Evolutionary conservation across 2,113 vertebrate species (phyloP).

Genomic region (Seriola quinqueradiata): DNA sequence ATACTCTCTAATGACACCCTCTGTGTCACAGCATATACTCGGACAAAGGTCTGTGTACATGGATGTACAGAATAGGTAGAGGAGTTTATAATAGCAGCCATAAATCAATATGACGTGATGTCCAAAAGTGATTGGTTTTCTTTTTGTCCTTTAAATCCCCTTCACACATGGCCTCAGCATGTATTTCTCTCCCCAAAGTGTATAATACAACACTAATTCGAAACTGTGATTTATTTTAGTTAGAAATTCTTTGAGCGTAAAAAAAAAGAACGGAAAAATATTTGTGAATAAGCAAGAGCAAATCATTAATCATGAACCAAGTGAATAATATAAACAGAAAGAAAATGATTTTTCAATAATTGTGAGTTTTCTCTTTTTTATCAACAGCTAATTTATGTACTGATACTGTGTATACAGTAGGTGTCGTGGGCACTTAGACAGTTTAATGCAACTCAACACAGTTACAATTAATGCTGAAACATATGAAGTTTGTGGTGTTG

Average conservation of each 20-base stretch:
- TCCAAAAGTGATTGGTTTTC: slow-evolving; percentile 63
- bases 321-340: slow-evolving; percentile 59
- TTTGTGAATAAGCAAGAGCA: slow-evolving; percentile 43
- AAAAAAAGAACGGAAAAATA: slow-evolving; percentile 30
- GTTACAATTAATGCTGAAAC: not conserved
- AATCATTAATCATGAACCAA: slow-evolving; percentile 53
- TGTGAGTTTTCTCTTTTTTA: not conserved
- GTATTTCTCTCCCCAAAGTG: slow-evolving; percentile 15
- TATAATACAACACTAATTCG: slow-evolving; percentile 38
- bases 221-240: slow-evolving; percentile 57
- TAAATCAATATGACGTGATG: slow-evolving; percentile 69
- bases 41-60: slow-evolving; percentile 61
- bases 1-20: slow-evolving; percentile 67
- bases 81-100: slow-evolving; percentile 58
- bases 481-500: too few relatives aligned
- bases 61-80: slow-evolving; percentile 53
- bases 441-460: not conserved
- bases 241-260: slow-evolving; percentile 5
- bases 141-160: slow-evolving; percentile 54
- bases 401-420: slow-evolving; percentile 8
- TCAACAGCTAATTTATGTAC: slow-evolving; percentile 11
- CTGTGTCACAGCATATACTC: slow-evolving; percentile 53
- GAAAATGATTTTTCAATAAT: slow-evolving; percentile 28
- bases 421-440: not conserved
- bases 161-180: slow-evolving; percentile 41